phyloP scores from a whole-genome alignment of 1,140 invertebrate genomes.

The Nymphalis io region DNA sequence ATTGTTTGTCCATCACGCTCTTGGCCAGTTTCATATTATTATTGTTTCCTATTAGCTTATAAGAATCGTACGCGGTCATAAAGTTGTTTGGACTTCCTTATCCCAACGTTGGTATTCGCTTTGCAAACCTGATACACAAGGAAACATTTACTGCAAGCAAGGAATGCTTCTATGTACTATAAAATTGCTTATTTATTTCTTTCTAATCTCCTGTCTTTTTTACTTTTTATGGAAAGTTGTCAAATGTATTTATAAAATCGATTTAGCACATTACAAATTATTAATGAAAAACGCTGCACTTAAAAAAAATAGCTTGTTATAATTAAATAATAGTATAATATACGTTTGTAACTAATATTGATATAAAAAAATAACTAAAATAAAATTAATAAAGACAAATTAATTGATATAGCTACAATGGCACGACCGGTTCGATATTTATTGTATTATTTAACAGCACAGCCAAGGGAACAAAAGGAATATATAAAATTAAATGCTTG shows the following conservation, averaged over 20 bases:
- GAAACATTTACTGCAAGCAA: slow-evolving; percentile 26
- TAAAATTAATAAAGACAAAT: too few species aligned
- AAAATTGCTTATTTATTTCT: slow-evolving; percentile 26
- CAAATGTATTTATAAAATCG: not conserved
- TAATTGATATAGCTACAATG: too few species aligned
- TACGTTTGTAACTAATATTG: too few species aligned
- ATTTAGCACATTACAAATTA: not conserved
- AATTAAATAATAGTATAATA: too few species aligned
- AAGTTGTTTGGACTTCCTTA: slow-evolving; percentile 12
- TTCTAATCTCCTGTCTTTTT: not conserved
- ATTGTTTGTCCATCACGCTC: not conserved
- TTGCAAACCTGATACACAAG: slow-evolving; percentile 41
- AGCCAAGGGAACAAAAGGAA: too few species aligned
- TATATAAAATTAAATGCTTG: too few species aligned
- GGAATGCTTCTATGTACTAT: slow-evolving; percentile 9
- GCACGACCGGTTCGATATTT: too few species aligned
- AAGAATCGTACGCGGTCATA: slow-evolving; percentile 3
- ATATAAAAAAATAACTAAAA: too few species aligned
- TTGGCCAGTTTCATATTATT: slow-evolving; percentile 1
- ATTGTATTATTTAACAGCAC: too few species aligned
- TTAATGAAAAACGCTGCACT: not conserved
- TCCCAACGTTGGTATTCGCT: slow-evolving; percentile 12
- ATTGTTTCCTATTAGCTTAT: slow-evolving; percentile 3
- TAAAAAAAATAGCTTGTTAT: too few species aligned
- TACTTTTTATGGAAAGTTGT: slow-evolving; percentile 1